Evolutionary conservation across 2,113 vertebrate genomes (phyloP).

Genomic region (Osmerus mordax): DNA sequence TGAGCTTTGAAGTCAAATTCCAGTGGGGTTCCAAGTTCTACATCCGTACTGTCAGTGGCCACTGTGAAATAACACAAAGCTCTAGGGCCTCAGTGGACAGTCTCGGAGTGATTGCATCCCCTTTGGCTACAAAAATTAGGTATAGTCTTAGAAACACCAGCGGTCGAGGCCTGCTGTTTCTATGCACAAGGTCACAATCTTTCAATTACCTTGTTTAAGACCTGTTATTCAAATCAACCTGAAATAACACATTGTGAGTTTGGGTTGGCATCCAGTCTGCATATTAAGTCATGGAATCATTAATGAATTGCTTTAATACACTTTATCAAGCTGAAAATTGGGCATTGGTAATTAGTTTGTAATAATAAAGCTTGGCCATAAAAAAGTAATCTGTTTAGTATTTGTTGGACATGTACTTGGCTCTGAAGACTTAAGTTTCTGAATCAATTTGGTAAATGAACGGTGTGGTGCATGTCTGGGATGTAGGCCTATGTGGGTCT

Average conservation of each 20-base stretch:
- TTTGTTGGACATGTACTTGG: background rate
- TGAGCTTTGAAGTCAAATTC: slow-evolving; percentile 19
- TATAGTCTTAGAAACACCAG: no score
- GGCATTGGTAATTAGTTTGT: slow-evolving; percentile 18
- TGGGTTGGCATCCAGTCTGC: slow-evolving; percentile 25
- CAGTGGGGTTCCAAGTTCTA: slow-evolving; percentile 15
- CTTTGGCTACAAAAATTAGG: no score
- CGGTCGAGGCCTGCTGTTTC: no score
- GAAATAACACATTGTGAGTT: slow-evolving; percentile 35
- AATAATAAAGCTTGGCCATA: slow-evolving; percentile 29
- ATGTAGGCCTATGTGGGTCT: no score
- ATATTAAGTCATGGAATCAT: slow-evolving; percentile 14
- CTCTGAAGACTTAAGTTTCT: background rate
- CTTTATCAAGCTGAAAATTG: slow-evolving; percentile 22
- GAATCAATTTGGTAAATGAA: no score
- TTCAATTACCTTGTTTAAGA: background rate
- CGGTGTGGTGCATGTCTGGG: no score
- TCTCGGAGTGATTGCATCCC: no score
- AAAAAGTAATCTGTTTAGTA: slow-evolving; percentile 12
- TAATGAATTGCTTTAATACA: slow-evolving; percentile 21
- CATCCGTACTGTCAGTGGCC: background rate
- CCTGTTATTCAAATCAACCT: slow-evolving; percentile 24
- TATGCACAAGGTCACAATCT: slow-evolving; percentile 1
- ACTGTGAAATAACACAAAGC: no score
- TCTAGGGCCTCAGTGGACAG: no score